These are phyloP conservation scores for Troilus luridus DNA, from an alignment of 2,888 invertebrate genomes.

Conservation along the genomic window DNA sequence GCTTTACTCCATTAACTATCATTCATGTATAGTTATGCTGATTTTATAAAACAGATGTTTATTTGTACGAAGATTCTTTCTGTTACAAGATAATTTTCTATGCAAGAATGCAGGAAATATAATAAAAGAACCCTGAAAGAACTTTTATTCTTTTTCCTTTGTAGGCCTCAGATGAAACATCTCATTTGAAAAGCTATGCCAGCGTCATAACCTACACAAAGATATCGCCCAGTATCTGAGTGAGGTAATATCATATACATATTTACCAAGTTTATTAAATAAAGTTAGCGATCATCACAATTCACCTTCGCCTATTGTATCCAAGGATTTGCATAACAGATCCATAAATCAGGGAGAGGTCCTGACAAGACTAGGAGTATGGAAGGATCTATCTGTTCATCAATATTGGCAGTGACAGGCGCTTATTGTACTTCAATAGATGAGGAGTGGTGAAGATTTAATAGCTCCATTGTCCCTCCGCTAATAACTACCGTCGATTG, in stretches of 20 bases:
- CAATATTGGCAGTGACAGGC: slow-evolving; percentile 19
- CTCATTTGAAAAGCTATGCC: too few relatives aligned
- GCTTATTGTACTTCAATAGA: slow-evolving; percentile 37
- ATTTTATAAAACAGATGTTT: too few relatives aligned
- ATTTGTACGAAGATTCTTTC: too few relatives aligned
- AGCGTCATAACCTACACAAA: neutral
- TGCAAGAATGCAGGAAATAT: too few relatives aligned
- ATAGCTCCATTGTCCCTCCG: slow-evolving; percentile 12
- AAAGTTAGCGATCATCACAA: neutral
- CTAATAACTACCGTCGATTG: slow-evolving; percentile 39
- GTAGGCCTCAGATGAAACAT: too few relatives aligned
- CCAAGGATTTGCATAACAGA: slow-evolving; percentile 22
- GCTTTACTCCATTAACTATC: too few relatives aligned
- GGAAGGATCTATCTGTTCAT: neutral
- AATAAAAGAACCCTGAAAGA: too few relatives aligned
- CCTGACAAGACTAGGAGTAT: slow-evolving; percentile 16
- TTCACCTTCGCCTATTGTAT: slow-evolving; percentile 7
- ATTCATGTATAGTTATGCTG: too few relatives aligned
- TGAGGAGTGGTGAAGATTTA: slow-evolving; percentile 33
- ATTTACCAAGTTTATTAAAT: neutral
- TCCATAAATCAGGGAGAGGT: neutral
- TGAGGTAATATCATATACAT: neutral
- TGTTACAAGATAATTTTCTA: too few relatives aligned
- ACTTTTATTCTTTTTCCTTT: too few relatives aligned
- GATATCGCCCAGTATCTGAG: neutral